phyloP scores from a whole-genome alignment of 1,140 invertebrate species.

The silkworm (Bombyx mori) region ASM3026992v2 NC_085131.1:1481501-1482000 shows the following conservation, averaged over 20 bases:
- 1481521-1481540: conserved; percentile 30
- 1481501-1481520: conserved; percentile 43
- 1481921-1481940: too few species aligned
- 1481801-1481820: too few species aligned
- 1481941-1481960: too few species aligned
- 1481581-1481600: conserved; percentile 19
- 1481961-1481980: too few species aligned
- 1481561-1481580: conserved; percentile 41
- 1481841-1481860: too few species aligned
- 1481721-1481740: not conserved
- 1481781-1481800: too few species aligned
- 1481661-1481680: conserved; percentile 46
- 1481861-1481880: too few species aligned
- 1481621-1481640: conserved; percentile 59
- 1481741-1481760: not conserved
- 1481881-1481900: too few species aligned
- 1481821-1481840: too few species aligned
- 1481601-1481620: conserved; percentile 48
- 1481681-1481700: conserved; percentile 4
- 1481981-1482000: too few species aligned
- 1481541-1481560: conserved; percentile 43
- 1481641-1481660: conserved; percentile 32
- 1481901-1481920: too few species aligned
- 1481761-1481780: too few species aligned
- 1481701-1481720: conserved; percentile 4